Conservation (phyloP, 2,797 vertebrate species). For the Morus bassanus region DNA sequence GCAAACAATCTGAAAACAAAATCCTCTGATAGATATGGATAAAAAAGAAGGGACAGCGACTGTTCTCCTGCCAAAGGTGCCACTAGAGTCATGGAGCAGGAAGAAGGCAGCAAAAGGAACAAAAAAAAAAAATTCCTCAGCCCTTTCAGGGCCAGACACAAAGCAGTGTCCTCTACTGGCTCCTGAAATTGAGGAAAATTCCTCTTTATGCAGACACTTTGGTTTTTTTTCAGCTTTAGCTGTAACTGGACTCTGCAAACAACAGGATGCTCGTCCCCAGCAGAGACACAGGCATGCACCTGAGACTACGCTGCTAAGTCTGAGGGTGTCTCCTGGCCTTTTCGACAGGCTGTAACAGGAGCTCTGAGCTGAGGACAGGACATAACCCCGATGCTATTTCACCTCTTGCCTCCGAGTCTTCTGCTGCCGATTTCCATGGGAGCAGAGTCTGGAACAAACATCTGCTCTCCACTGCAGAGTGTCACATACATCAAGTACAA, state of each 20-base stretch:
- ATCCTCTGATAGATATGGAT: background rate
- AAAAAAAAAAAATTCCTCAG: background rate
- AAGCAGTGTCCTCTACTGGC: background rate
- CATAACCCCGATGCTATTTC: background rate
- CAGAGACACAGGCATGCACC: background rate
- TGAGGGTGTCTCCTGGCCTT: background rate
- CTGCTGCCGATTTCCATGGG: background rate
- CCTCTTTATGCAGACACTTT: background rate
- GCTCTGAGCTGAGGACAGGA: background rate
- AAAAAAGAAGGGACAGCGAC: background rate
- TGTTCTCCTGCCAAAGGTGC: background rate
- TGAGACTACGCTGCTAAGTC: background rate
- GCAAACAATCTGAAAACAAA: background rate
- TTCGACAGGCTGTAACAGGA: background rate
- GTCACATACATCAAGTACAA: background rate
- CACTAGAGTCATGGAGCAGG: background rate
- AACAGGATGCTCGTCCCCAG: background rate
- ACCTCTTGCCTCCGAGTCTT: background rate
- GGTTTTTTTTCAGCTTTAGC: background rate
- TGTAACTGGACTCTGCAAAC: conserved; percentile 20
- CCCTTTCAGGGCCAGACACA: background rate
- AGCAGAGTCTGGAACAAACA: conserved; percentile 1
- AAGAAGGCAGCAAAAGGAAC: background rate
- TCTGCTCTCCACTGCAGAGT: background rate
- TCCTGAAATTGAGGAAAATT: conserved; percentile 20